Evolutionary conservation across 2,888 invertebrate genomes (phyloP).

Genomic region (Oligia strigilis): DNA sequence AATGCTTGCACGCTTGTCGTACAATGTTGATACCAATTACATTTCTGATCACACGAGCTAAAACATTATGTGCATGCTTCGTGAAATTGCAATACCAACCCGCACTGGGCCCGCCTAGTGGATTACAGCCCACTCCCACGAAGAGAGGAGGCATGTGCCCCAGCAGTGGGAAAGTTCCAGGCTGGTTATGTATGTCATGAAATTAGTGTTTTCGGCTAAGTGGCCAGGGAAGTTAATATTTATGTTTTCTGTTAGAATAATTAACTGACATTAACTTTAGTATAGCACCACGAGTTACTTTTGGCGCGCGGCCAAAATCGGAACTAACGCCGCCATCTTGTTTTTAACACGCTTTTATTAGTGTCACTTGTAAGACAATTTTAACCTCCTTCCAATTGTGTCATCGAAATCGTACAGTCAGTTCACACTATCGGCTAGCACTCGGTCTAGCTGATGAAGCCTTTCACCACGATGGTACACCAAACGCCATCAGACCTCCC

Average conservation of each 20-base stretch:
- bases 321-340: background rate
- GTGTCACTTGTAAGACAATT: background rate
- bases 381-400: too few relatives aligned
- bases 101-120: background rate
- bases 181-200: background rate
- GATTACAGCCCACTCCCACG: too few relatives aligned
- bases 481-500: too few relatives aligned
- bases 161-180: too few relatives aligned
- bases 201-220: background rate
- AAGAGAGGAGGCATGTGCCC: too few relatives aligned
- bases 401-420: too few relatives aligned
- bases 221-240: background rate
- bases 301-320: background rate
- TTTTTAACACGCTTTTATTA: background rate
- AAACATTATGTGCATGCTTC: slow-evolving; percentile 3
- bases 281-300: background rate
- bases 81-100: background rate
- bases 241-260: background rate
- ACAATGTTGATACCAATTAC: slow-evolving; percentile 33
- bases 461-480: too few relatives aligned
- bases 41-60: slow-evolving; percentile 26
- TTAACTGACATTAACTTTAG: too few relatives aligned
- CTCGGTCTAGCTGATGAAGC: too few relatives aligned
- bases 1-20: slow-evolving; percentile 42
- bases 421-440: too few relatives aligned